Conservation (phyloP, 2,888 invertebrate genomes). For the Ceriagrion tenellum region DNA sequence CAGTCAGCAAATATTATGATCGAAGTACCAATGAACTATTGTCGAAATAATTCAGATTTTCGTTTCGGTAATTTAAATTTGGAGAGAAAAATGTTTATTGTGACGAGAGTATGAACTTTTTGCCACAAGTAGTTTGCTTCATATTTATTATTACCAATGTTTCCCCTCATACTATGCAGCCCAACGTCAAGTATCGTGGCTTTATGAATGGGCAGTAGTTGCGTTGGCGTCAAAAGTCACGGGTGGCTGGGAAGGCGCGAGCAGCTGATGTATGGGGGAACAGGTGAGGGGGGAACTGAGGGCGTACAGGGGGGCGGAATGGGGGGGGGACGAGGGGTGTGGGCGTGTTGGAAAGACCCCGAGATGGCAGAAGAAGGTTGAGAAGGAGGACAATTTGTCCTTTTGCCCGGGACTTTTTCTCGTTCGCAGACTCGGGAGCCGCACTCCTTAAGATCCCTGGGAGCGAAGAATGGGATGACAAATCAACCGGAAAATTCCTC, state of each 20-base stretch:
- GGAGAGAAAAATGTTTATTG: no score
- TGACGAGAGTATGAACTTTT: no score
- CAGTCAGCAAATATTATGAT: no score
- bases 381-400: slow-evolving; percentile 7
- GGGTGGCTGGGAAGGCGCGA: neutral
- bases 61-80: no score
- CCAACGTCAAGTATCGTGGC: neutral
- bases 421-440: neutral
- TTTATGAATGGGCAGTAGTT: no score
- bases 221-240: neutral
- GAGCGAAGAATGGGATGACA: neutral
- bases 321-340: neutral
- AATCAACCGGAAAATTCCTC: slow-evolving; percentile 7
- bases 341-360: neutral
- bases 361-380: neutral
- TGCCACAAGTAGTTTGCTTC: no score
- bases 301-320: neutral
- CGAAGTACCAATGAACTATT: no score
- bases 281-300: neutral
- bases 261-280: neutral
- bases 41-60: no score
- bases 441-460: neutral
- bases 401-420: neutral
- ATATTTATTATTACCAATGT: no score
- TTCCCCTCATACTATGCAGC: no score